Percentiles rank a stretch among this genome's conserved stretches.
Conservation (phyloP, 2,113 vertebrate species). For the Dipodomys spectabilis region DNA sequence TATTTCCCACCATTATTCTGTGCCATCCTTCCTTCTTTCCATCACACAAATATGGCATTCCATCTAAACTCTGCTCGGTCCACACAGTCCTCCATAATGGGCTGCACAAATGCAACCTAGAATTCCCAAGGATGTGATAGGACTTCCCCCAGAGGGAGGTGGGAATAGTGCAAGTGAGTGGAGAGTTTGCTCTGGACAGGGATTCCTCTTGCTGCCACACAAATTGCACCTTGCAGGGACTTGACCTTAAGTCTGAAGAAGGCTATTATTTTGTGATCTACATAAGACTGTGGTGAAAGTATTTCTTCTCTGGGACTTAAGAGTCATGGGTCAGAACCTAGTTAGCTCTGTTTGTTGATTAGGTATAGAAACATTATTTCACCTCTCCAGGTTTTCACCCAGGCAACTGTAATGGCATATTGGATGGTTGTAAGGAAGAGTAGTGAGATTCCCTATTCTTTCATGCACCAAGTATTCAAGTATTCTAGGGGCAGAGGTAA, state of each 20-base stretch:
- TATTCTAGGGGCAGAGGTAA: neutral
- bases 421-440: neutral
- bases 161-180: too few relatives aligned
- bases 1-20: neutral
- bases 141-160: neutral
- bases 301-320: neutral
- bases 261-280: neutral
- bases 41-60: neutral
- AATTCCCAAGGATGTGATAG: fast-evolving
- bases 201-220: too few relatives aligned
- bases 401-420: neutral
- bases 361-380: neutral
- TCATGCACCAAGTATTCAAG: neutral
- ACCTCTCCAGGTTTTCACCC: neutral
- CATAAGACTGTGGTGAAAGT: neutral
- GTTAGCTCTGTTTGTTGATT: neutral
- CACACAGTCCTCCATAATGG: neutral
- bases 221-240: neutral
- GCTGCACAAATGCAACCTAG: neutral
- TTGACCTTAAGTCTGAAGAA: neutral
- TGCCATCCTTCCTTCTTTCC: neutral
- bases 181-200: neutral
- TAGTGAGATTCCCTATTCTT: neutral
- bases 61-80: neutral
- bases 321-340: neutral